Evolutionary conservation across 1,140 invertebrate genomes (phyloP).

Genomic region (Periplaneta americana): DNA sequence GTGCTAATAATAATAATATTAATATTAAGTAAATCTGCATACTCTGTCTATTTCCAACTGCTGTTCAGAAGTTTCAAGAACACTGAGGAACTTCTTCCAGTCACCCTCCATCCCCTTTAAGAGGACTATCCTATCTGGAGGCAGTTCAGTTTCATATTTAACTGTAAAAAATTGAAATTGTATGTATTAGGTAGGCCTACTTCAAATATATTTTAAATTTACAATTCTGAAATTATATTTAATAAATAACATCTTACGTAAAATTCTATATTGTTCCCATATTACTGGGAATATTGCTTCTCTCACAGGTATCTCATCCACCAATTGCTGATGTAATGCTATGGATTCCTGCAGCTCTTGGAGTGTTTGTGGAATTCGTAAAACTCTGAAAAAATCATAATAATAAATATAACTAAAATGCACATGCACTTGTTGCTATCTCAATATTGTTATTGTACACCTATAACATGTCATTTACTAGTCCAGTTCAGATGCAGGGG

Average conservation of each 20-base stretch:
- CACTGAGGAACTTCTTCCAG: slow-evolving; percentile 59
- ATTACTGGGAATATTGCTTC: slow-evolving; percentile 66
- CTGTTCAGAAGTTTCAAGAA: slow-evolving; percentile 56
- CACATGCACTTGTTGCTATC: neutral
- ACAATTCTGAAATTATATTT: slow-evolving; percentile 2
- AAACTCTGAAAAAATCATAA: slow-evolving; percentile 35
- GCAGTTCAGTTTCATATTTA: slow-evolving; percentile 58
- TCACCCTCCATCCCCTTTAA: slow-evolving; percentile 52
- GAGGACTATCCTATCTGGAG: slow-evolving; percentile 47
- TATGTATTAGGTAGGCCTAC: neutral
- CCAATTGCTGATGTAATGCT: slow-evolving; percentile 55
- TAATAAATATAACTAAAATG: neutral
- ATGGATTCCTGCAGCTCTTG: slow-evolving; percentile 52
- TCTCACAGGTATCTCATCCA: slow-evolving; percentile 48
- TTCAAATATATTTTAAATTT: neutral
- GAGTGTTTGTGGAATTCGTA: slow-evolving; percentile 50
- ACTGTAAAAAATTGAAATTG: slow-evolving; percentile 34
- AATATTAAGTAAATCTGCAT: slow-evolving; percentile 13
- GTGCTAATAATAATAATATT: too few relatives aligned
- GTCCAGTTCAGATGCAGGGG: too few relatives aligned
- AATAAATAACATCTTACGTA: slow-evolving; percentile 59
- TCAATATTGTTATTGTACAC: too few relatives aligned
- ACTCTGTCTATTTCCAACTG: slow-evolving; percentile 62
- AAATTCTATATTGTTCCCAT: slow-evolving; percentile 60
- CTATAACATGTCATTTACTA: too few relatives aligned